phyloP scores from a whole-genome alignment of 2,113 vertebrate genomes.

The Corythoichthys intestinalis region DNA sequence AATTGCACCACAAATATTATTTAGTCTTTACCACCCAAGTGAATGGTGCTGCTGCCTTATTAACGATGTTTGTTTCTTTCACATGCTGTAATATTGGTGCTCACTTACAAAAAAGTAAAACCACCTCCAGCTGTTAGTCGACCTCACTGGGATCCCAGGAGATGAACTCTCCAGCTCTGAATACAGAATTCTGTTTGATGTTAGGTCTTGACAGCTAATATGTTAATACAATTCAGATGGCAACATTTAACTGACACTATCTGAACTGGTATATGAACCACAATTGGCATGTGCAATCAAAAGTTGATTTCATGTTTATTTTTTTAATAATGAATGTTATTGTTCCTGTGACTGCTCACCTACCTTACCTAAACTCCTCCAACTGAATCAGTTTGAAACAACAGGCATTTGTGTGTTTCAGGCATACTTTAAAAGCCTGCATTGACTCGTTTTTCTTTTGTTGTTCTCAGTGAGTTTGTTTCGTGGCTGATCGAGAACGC shows the following conservation, averaged over 20 bases:
- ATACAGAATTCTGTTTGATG: background rate
- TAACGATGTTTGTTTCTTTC: background rate
- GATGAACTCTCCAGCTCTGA: background rate
- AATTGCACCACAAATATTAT: background rate
- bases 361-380: background rate
- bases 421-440: background rate
- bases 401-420: background rate
- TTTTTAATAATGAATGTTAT: background rate
- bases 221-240: background rate
- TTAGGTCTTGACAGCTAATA: background rate
- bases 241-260: background rate
- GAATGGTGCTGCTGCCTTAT: background rate
- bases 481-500: constrained; percentile 94
- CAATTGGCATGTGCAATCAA: background rate
- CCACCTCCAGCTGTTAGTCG: background rate
- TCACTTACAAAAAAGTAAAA: background rate
- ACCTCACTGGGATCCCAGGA: background rate
- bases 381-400: background rate
- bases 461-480: constrained; percentile 87
- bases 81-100: background rate
- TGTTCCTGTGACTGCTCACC: background rate
- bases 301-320: background rate
- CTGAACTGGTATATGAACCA: background rate
- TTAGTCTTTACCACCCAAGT: constrained; percentile 7
- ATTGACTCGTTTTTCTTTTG: constrained; percentile 33